Evolutionary conservation across 2,797 vertebrate genomes (phyloP), one percentile per base, ranked within the genome.

Genomic region (Peromyscus eremicus): DNA sequence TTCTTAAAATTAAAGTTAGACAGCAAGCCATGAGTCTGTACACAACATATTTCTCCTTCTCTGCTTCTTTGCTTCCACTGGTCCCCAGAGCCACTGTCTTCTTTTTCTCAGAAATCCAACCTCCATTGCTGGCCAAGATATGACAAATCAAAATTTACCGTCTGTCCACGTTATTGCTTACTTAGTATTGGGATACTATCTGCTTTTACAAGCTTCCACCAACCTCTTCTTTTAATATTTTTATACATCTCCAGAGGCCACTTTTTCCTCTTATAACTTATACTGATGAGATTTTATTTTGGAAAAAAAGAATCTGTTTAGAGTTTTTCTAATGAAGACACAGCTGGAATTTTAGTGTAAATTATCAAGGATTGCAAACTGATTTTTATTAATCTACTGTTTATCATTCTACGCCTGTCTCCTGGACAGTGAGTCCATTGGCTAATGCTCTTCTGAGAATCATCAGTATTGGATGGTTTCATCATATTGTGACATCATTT

Each of bases 1-100:
- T 94, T 96, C 73, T 73, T 27, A 94, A 96, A 97, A 88, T 96
- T 97, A 97, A 97, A 82, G 79, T 95, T 84, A 82, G 92, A 64
- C 77, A 96, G 62, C 37, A 68, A 95, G 91, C 91, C 62, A 66
- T 37, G 62, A 95, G 62, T 34, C 71, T 82, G 43, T n/a, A n/a
- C 40, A 57, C 43, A 96, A 66, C 9, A 5, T 77, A 77, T 85
- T 96, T 95, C n/a, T 79, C 91, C 87, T 82, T 88, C 52, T 90
- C 37, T 0, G 1, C 71, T 93, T 88, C 86, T 82, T 83, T 57
- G 71, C 60, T 92, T 93, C 40, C 93, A 79, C 79, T 40, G 14
- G 62, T 96, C 92, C 97, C 95, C 25, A 85, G 85, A 94, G 96
- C 29, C 71, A 79, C 46, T 75, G 96, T 93, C 32, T 1, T 84